Conservation (phyloP, 1,140 invertebrate species). For the Plutomurus gul region DNA sequence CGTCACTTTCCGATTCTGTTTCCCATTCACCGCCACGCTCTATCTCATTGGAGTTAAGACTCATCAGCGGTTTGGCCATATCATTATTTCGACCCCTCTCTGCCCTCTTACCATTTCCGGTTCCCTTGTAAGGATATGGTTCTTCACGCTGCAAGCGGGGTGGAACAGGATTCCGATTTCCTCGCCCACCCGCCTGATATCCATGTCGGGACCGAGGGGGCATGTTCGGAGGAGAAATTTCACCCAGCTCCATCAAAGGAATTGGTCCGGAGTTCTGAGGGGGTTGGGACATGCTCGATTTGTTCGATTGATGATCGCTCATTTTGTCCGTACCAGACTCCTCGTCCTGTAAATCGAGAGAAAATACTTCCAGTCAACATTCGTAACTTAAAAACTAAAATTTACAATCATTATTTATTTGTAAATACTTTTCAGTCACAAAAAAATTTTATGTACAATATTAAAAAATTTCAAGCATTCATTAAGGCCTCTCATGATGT, state of each 20-base stretch:
- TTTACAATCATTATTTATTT: too few species aligned
- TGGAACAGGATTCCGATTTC: conserved; percentile 40
- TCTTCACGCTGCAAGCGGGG: conserved; percentile 49
- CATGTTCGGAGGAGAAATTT: conserved; percentile 46
- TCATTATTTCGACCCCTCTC: conserved; percentile 17
- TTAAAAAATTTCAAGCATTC: too few species aligned
- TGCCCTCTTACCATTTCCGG: conserved; percentile 28
- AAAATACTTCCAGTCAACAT: too few species aligned
- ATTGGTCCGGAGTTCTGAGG: conserved; percentile 37
- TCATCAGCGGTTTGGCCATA: conserved; percentile 40
- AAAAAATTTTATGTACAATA: neutral
- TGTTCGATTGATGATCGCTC: neutral
- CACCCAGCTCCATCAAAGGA: conserved; percentile 46
- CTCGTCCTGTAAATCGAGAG: conserved; percentile 29
- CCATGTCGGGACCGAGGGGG: neutral
- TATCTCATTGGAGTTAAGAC: conserved; percentile 40
- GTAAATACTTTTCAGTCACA: too few species aligned
- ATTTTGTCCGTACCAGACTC: neutral
- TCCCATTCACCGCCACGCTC: conserved; percentile 40
- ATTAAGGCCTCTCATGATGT: too few species aligned
- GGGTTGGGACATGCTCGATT: neutral
- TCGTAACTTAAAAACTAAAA: neutral
- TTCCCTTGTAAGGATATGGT: conserved; percentile 31
- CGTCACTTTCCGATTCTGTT: conserved; percentile 33
- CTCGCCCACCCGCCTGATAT: conserved; percentile 23